Base-by-base conservation (phyloP, 2,797 vertebrate species). In the Oryzias dopingdopingensis region DNA sequence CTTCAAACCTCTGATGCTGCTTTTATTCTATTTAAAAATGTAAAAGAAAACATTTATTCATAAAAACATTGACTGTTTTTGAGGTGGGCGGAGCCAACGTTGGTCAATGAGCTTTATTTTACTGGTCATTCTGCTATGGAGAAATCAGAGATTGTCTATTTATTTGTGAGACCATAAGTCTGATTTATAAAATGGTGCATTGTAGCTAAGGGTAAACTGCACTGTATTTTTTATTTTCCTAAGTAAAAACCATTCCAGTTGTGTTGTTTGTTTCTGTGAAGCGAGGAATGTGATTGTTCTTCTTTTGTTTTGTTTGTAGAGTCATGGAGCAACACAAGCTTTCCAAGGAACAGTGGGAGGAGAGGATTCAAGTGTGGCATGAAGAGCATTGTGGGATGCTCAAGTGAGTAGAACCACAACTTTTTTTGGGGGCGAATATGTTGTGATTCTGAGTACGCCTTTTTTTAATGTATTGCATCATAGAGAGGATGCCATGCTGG, bases 311-410 rank as follows among this genome's bases (percentile, higher is more conserved):
- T 32, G 13, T 4, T 1, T 46, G 14, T 54, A 98, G 96, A 79
- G 96, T 98, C 57, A 80, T 95, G 92, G 96, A 98, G 82, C 97
- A 99, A 82, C 97, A 99, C 88, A 96, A 99, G 71, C 87, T 99
- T 49, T 94, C 93, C 76, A 88, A 90, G 80, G 96, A 98, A 10
- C 96, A 99, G 84, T 99, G 97, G 96, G 97, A 99, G 85, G 97
- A 99, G 76, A 92, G 96, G 59, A 99, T 98, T 74, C 95, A 98
- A 81, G 94, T 96, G 84, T 99, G 97, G 97, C 97, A 99, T 0
- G 93, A 98, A 22, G 97, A 99, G 68, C 96, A 99, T 85, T 85
- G 85, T 0, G 94, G 95, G 29, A 97, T 97, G 94, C 88, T 98
- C 58, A 98, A 93, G 97, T 98, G 78, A 93, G 95, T 54, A n/a